Evolutionary conservation across 2,797 vertebrate genomes (phyloP), one percentile per base, ranked within the genome.

Genomic region (Schizopygopsis malacanthus): DNA sequence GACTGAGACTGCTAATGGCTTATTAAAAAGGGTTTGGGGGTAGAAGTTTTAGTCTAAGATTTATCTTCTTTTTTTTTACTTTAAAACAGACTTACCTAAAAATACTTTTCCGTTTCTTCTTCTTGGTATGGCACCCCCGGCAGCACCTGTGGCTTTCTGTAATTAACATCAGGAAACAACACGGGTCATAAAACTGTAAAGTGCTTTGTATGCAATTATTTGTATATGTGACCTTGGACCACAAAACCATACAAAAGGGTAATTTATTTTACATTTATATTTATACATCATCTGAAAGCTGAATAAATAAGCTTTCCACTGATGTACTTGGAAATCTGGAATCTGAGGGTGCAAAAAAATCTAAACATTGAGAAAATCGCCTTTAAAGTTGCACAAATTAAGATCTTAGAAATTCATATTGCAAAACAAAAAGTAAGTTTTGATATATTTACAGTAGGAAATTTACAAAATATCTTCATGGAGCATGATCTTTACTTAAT

Each of bases 101-200:
- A 98, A 98, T 86, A 99, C 94, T 96, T 97, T 98, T 90, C 97
- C 96, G 87, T 98, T 98, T 92, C 95, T 97, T 90, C 96, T 94
- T 94, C 97, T 97, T 89, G 97, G 96, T 90, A 97, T 94, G 90
- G 97, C 96, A 70, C 98, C 98, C 92, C 96, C 98, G 90, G 98
- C 97, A 81, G 97, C 98, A 89, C 98, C 98, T 93, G 97, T 97
- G 94, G 96, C 93, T 95, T 98, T 99, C 98, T 99, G 96, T 85
- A 93, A 93, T 90, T 86, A 94, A 94, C 89, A 90, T 52, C 47
- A 79, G 12, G 28, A 85, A 67, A 82, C 39, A 67, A 43, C 77
- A 39, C 28, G 59, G 25, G 18, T 69, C 25, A 75, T 73, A 45
- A 69, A 69, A 69, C 33, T 69, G 33, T 39, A 39, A 69, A 37